These are phyloP conservation scores for Chaetops frenatus DNA, from an alignment of 2,113 vertebrate genomes.

Conservation along the genomic window DNA sequence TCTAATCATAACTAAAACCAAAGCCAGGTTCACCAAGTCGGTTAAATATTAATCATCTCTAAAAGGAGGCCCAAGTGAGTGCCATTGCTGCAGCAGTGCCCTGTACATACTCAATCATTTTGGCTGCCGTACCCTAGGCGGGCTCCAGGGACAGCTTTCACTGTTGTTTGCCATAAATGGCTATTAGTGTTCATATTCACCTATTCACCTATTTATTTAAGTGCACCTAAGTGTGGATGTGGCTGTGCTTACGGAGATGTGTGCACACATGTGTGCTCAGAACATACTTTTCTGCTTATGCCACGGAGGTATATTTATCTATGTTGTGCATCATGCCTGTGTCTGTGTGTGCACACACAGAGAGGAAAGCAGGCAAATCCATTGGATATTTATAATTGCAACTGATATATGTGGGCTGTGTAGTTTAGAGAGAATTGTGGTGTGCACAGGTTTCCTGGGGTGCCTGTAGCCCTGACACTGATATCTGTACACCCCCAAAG, in stretches of 20 bases:
- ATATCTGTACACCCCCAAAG: background rate
- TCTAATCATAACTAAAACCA: constrained; percentile 56
- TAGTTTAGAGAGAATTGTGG: background rate
- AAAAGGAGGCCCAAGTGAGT: constrained; percentile 58
- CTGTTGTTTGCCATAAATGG: constrained; percentile 62
- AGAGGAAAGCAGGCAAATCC: background rate
- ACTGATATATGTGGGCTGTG: background rate
- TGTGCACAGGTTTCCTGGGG: background rate
- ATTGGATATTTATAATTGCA: background rate
- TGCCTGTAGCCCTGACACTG: background rate
- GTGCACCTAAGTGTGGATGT: background rate
- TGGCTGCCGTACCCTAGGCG: constrained; percentile 19
- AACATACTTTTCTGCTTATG: background rate
- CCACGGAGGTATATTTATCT: accelerated
- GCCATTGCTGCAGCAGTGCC: constrained; percentile 43
- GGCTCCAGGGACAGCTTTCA: constrained; percentile 51
- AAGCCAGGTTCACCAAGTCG: constrained; percentile 59
- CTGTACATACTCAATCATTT: constrained; percentile 61
- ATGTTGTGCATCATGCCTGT: accelerated
- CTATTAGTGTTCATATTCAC: constrained; percentile 34
- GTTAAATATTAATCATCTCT: constrained; percentile 70
- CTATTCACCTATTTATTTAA: constrained; percentile 36
- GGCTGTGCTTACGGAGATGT: background rate
- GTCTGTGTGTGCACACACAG: background rate
- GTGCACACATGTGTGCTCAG: background rate